Evolutionary conservation across 2,797 vertebrate species (phyloP).

Genomic region (Chelon auratus): DNA sequence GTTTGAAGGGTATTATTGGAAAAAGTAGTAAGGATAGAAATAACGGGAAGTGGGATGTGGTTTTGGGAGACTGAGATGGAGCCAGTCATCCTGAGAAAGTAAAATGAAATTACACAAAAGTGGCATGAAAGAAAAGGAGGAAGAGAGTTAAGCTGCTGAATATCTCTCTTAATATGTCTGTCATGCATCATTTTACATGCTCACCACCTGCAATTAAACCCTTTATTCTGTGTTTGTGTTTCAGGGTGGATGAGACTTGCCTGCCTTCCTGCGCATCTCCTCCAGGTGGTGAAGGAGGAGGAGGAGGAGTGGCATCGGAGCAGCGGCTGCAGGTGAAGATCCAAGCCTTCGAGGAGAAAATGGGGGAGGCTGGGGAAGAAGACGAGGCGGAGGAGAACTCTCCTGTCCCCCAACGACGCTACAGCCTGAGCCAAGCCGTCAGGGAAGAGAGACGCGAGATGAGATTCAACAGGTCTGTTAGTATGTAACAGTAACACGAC

Average conservation of each 20-base stretch:
- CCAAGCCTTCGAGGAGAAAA: slow-evolving; percentile 88
- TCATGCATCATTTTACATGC: not conserved
- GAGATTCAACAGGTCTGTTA: slow-evolving; percentile 90
- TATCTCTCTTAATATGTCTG: not conserved
- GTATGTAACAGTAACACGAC: not conserved
- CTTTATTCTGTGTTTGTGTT: slow-evolving; percentile 12
- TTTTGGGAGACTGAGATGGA: slow-evolving; percentile 14
- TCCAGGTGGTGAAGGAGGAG: slow-evolving; percentile 69
- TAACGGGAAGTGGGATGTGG: not conserved
- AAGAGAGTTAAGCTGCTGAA: not conserved
- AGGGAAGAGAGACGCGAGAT: slow-evolving; percentile 89
- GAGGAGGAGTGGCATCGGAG: slow-evolving; percentile 67
- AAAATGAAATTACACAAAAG: slow-evolving; percentile 15
- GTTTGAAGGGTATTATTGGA: slow-evolving; percentile 21
- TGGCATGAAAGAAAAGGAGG: not conserved
- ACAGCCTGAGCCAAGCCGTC: slow-evolving; percentile 87
- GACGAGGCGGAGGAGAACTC: slow-evolving; percentile 61
- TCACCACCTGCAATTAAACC: slow-evolving; percentile 15
- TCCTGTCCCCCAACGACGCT: slow-evolving; percentile 81
- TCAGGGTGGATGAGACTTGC: slow-evolving; percentile 78
- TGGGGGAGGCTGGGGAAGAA: slow-evolving; percentile 67
- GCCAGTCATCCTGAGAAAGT: slow-evolving; percentile 19
- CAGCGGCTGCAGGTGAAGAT: slow-evolving; percentile 88
- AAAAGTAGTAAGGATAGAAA: not conserved
- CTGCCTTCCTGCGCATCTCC: slow-evolving; percentile 69